Evolutionary conservation across 2,797 vertebrate genomes (phyloP).

Genomic region (Rhodeus uyekii): DNA sequence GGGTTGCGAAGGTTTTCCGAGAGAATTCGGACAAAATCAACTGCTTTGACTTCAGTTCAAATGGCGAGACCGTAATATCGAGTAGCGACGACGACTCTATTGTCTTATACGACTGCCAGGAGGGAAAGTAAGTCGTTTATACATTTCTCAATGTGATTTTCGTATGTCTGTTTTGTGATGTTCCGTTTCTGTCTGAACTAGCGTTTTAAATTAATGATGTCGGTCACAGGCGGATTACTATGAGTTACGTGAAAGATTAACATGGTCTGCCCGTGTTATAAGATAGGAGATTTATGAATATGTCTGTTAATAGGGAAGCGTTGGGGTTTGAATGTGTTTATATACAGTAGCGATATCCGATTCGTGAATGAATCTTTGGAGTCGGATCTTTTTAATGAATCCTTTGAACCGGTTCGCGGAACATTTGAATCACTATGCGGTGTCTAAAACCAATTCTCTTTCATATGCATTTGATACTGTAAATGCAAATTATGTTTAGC

Average conservation of each 20-base stretch:
- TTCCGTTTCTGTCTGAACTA: background rate
- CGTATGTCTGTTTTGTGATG: background rate
- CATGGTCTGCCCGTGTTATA: too few relatives aligned
- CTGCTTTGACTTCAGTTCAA: constrained; percentile 98
- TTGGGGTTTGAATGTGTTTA: background rate
- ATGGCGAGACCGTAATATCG: constrained; percentile 96
- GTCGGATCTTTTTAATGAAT: background rate
- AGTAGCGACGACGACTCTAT: constrained; percentile 98
- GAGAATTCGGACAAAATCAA: constrained; percentile 99
- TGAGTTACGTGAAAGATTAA: background rate
- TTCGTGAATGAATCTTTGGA: background rate
- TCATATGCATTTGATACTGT: background rate
- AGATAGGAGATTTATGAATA: background rate
- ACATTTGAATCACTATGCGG: background rate
- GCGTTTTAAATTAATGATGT: background rate
- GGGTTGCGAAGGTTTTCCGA: constrained; percentile 97
- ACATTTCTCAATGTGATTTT: background rate
- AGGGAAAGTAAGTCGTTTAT: constrained; percentile 90
- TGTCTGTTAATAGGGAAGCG: background rate
- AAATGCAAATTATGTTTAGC: background rate
- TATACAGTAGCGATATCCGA: background rate
- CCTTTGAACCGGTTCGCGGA: background rate
- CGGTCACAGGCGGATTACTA: background rate
- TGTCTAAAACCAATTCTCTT: background rate
- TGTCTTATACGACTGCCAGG: constrained; percentile 97